Base-by-base conservation (phyloP, 2,888 invertebrate species). In the Tenthredo distinguenda region DNA sequence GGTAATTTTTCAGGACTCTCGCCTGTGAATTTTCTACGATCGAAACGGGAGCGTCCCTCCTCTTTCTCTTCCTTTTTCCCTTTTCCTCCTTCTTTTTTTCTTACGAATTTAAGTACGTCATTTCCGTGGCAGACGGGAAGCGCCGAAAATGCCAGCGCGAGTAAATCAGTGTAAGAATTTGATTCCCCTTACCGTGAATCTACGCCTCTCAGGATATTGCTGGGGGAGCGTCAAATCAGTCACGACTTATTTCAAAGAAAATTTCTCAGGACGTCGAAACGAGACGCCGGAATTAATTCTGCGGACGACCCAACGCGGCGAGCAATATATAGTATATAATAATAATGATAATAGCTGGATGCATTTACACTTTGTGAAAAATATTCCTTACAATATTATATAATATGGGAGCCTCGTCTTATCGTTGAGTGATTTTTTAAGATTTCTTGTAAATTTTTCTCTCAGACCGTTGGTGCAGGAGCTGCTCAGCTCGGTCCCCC, bases 191-290 rank as follows among this genome's bases (percentile, higher is more conserved):
- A 58, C 81, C 62, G 58, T 62, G 81, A 81, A 81, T 58, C 81
- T 81, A 34, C 81, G 81, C 62, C 81, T 65, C 62, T 81, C 81
- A 81, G 81, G 81, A 81, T 81, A 62, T 81, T 81, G 37, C 81
- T 81, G 81, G 81, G 81, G 62, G 81, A 81, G 81, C 81, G 81
- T 81, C 81, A 81, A 81, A 81, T 81, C 81, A 81, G 81, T 81
- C 81, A 81, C 62, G 40, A 81, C 62, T 58, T 81, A 81, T 81
- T 81, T 81, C 77, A 77, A 77, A 77, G 77, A 77, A 77, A 77
- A 47, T 77, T 77, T 77, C 31, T 55, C 62, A 81, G 58, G 55
- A 77, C 77, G 47, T 55, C 47, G 77, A 50, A 55, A 77, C 77
- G 77, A 77, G 77, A 77, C 77, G 55, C 34, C 31, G 77, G 43